Conservation (phyloP, 2,888 invertebrate species). For the Alviniconcha strummeri region DNA sequence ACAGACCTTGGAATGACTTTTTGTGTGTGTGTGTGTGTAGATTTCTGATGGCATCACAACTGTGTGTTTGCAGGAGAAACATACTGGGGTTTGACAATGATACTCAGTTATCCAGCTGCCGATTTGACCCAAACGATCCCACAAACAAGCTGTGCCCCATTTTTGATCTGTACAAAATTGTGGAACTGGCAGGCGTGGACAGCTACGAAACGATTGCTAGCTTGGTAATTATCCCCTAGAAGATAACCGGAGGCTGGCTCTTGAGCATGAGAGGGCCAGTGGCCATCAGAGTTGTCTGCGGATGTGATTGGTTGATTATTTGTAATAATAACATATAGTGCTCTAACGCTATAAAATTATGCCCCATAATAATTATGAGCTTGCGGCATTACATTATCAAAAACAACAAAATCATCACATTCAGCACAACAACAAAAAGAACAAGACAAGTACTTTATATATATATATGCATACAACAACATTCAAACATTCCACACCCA, state of each 20-base stretch:
- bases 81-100: slow-evolving; percentile 60
- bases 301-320: too few relatives aligned
- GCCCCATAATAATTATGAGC: too few relatives aligned
- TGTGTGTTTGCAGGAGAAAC: slow-evolving; percentile 63
- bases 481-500: too few relatives aligned
- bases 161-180: slow-evolving; percentile 73
- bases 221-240: slow-evolving; percentile 46
- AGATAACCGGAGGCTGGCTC: too few relatives aligned
- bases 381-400: not conserved
- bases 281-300: too few relatives aligned
- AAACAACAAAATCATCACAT: not conserved
- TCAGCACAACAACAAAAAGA: not conserved
- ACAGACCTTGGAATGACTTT: too few relatives aligned
- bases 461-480: too few relatives aligned
- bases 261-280: too few relatives aligned
- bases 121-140: slow-evolving; percentile 55
- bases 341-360: too few relatives aligned
- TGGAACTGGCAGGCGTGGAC: slow-evolving; percentile 55
- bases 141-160: slow-evolving; percentile 72
- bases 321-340: too few relatives aligned
- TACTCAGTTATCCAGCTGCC: slow-evolving; percentile 60
- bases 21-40: too few relatives aligned
- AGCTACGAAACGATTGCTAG: slow-evolving; percentile 60
- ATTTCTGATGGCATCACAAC: too few relatives aligned
- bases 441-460: not conserved